These are phyloP conservation scores for Decapterus maruadsi DNA, from an alignment of 2,797 vertebrate genomes.

Conservation along the genomic window DNA sequence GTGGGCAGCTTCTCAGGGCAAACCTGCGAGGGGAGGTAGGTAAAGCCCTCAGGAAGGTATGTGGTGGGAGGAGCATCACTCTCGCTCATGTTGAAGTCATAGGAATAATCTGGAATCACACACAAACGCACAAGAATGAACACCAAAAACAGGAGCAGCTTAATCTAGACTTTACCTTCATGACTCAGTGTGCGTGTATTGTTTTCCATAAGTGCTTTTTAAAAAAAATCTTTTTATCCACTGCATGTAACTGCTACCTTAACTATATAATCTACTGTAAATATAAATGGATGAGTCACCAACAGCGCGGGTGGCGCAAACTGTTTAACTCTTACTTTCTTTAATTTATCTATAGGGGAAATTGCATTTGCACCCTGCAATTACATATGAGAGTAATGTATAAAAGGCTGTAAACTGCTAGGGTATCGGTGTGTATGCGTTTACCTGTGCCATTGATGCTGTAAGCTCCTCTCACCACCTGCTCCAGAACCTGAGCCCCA, in stretches of 20 bases:
- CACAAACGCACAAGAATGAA: neutral
- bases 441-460: conserved; percentile 94
- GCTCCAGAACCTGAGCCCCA: conserved; percentile 95
- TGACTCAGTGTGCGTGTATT: neutral
- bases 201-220: neutral
- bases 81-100: conserved; percentile 94
- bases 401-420: neutral
- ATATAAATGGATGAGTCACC: neutral
- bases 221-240: conserved; percentile 10
- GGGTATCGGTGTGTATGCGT: neutral
- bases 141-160: neutral
- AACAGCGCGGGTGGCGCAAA: too few species aligned
- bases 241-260: neutral
- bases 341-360: neutral
- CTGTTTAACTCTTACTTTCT: neutral
- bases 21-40: conserved; percentile 90
- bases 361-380: neutral
- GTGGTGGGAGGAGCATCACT: conserved; percentile 90
- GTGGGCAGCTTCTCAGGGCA: conserved; percentile 94
- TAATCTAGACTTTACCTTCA: neutral
- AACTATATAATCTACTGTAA: neutral
- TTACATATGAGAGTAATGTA: neutral
- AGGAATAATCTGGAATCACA: conserved; percentile 88
- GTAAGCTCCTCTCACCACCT: conserved; percentile 94
- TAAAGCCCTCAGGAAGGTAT: conserved; percentile 95